phyloP scores from a whole-genome alignment of 2,113 vertebrate species.

The Ptychochromis oligacanthus region DNA sequence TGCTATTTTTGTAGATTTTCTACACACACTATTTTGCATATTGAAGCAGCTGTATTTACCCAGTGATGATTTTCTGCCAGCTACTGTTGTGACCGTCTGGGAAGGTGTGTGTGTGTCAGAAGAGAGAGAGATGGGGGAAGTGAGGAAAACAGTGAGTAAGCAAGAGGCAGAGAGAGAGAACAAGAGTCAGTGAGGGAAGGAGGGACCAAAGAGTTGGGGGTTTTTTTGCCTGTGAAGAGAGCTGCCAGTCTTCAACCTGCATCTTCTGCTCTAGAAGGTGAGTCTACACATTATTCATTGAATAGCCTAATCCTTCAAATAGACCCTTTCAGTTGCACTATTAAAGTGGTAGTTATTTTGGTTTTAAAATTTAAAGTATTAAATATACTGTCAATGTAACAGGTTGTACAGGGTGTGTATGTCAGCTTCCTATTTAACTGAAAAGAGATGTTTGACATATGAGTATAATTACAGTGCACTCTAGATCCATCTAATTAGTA shows the following conservation, averaged over 20 bases:
- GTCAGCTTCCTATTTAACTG: not conserved
- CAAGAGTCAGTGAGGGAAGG: not conserved
- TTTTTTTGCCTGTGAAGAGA: not conserved
- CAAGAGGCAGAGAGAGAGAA: not conserved
- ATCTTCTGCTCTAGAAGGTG: constrained; percentile 17
- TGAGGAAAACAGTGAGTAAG: not conserved
- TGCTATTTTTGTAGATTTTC: not conserved
- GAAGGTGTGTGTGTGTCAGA: not conserved
- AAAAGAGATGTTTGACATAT: not conserved
- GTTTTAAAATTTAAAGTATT: not conserved
- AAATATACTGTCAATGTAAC: not conserved
- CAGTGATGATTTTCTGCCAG: not conserved
- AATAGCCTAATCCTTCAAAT: not conserved
- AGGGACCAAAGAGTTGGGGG: not conserved
- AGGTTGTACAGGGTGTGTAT: not conserved
- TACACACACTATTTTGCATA: not conserved
- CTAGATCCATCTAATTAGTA: not conserved
- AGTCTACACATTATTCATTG: not conserved
- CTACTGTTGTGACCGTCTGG: not conserved
- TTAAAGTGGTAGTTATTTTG: not conserved
- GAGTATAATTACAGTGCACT: not conserved
- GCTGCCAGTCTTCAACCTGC: not conserved
- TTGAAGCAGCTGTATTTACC: not conserved
- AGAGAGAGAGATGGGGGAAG: not conserved
- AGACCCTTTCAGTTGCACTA: not conserved